Conservation (phyloP, 2,888 invertebrate species). For the Drosophila falleni region DNA sequence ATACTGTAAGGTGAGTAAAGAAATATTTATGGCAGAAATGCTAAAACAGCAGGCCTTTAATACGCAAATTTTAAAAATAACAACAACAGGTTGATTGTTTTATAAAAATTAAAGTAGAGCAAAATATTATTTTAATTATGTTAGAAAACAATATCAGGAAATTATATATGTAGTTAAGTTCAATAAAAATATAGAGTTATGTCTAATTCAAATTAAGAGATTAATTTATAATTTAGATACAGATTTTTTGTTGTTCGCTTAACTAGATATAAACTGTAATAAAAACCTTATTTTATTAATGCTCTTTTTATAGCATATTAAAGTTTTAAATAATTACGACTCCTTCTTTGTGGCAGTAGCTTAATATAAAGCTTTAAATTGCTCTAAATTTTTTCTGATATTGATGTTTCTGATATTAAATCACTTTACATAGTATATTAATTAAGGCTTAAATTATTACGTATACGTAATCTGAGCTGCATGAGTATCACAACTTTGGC, state of each 20-base stretch:
- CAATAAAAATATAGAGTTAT: too few relatives aligned
- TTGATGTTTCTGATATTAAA: too few relatives aligned
- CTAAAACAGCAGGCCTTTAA: not conserved
- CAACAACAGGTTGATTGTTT: not conserved
- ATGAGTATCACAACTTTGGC: conserved; percentile 25
- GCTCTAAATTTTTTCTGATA: too few relatives aligned
- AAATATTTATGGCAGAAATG: not conserved
- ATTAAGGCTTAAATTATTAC: conserved; percentile 1
- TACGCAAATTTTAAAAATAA: not conserved
- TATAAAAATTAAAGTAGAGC: not conserved
- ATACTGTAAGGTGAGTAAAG: not conserved
- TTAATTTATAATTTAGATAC: too few relatives aligned
- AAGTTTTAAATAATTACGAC: not conserved
- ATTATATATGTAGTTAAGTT: too few relatives aligned
- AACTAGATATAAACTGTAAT: too few relatives aligned
- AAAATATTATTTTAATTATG: not conserved
- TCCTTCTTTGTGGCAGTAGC: too few relatives aligned
- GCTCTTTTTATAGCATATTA: too few relatives aligned
- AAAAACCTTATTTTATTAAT: too few relatives aligned
- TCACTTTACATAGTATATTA: not conserved
- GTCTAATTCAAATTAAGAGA: too few relatives aligned
- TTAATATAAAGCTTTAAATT: too few relatives aligned
- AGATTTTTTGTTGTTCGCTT: too few relatives aligned
- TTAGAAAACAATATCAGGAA: not conserved
- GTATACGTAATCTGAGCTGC: conserved; percentile 5